A percentile compares a stretch with the other conserved stretches of the same genome.
Conservation (phyloP, 2,113 vertebrate species). For the Neofelis nebulosa region DNA sequence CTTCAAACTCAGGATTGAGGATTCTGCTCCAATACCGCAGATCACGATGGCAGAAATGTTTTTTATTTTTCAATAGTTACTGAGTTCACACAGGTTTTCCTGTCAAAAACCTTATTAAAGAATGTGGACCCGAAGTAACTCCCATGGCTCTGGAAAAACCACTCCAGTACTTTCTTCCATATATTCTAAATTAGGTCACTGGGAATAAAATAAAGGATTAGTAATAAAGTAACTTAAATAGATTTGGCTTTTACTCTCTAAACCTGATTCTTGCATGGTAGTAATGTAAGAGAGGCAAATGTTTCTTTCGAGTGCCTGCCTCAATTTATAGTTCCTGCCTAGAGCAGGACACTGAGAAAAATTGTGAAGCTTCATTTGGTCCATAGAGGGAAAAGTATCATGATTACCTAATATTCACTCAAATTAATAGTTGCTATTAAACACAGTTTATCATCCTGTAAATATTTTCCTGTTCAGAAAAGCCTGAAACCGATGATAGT, state of each 20-base stretch:
- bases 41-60: not conserved
- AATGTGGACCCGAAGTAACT: not conserved
- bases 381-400: not conserved
- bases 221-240: not conserved
- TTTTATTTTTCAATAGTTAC: not conserved
- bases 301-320: not conserved
- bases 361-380: not conserved
- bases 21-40: not conserved
- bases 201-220: not conserved
- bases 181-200: not conserved
- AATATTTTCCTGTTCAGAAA: not conserved
- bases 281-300: not conserved
- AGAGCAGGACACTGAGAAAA: not conserved
- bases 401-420: not conserved
- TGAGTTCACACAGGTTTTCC: not conserved
- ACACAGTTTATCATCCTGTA: not conserved
- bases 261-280: not conserved
- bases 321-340: not conserved
- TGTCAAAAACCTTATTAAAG: constrained; percentile 11
- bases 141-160: not conserved
- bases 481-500: not conserved
- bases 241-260: not conserved
- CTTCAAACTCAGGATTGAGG: not conserved
- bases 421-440: constrained; percentile 11
- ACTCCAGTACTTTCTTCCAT: not conserved